Evolutionary conservation across 1,140 invertebrate genomes (phyloP).

Genomic region (Drosophila micromelanica): DNA sequence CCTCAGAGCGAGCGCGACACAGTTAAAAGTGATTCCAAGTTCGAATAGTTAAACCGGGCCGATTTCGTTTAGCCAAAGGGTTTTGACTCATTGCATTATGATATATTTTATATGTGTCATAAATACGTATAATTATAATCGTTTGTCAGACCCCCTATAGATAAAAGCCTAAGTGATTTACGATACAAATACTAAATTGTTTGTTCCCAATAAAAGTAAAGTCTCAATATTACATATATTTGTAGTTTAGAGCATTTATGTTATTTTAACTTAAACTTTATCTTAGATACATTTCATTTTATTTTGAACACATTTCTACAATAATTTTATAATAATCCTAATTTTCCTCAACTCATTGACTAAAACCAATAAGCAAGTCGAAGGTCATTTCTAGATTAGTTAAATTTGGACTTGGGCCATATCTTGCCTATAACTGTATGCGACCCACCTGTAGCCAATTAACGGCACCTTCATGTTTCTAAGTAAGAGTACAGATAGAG

Average conservation of each 20-base stretch:
- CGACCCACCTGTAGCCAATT: constrained; percentile 7
- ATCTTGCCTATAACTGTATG: not conserved
- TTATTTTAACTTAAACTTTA: not conserved
- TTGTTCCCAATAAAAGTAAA: too few relatives aligned
- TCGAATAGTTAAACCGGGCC: too few relatives aligned
- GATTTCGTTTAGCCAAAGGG: too few relatives aligned
- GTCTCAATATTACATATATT: not conserved
- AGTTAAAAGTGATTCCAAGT: too few relatives aligned
- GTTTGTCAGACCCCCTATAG: not conserved
- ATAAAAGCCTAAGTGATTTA: constrained; percentile 16
- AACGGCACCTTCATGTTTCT: not conserved
- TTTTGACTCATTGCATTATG: too few relatives aligned
- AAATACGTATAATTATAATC: not conserved
- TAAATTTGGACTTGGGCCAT: not conserved
- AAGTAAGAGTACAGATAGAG: not conserved
- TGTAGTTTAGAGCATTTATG: not conserved
- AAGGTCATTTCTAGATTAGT: too few relatives aligned
- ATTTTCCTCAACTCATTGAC: too few relatives aligned
- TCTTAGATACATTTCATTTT: too few relatives aligned
- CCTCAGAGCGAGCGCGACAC: too few relatives aligned
- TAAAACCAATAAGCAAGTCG: too few relatives aligned
- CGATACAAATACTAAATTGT: not conserved
- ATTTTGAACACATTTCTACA: too few relatives aligned
- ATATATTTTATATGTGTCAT: not conserved
- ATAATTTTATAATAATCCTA: too few relatives aligned